Conservation (phyloP, 2,797 vertebrate species). For the Odontamblyopus rebecca region DNA sequence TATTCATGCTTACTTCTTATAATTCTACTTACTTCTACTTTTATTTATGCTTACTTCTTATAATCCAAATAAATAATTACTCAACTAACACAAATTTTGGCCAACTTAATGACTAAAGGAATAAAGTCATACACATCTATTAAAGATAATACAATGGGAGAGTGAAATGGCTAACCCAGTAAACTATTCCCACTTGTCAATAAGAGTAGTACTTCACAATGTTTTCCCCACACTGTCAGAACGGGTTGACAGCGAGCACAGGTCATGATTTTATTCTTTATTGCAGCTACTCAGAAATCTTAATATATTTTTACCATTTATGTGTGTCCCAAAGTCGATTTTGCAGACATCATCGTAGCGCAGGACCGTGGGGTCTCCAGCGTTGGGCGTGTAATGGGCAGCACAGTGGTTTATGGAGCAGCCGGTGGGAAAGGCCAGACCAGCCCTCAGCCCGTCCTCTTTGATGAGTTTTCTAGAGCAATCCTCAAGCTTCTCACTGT, state of each 20-base stretch:
- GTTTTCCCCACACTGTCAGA: background rate
- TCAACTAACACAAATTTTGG: too few species aligned
- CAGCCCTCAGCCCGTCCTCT: conserved; percentile 92
- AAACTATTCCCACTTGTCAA: background rate
- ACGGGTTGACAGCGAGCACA: background rate
- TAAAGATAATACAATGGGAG: too few species aligned
- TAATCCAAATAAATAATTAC: too few species aligned
- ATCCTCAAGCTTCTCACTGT: conserved; percentile 94
- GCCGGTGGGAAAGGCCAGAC: conserved; percentile 96
- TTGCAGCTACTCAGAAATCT: background rate
- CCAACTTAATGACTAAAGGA: too few species aligned
- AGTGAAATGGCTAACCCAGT: background rate
- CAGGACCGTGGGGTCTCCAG: conserved; percentile 94
- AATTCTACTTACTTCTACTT: too few species aligned
- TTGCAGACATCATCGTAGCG: conserved; percentile 98
- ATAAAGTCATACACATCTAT: too few species aligned
- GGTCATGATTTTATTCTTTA: background rate
- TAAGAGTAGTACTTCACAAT: background rate
- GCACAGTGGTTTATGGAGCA: conserved; percentile 99
- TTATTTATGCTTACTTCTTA: too few species aligned
- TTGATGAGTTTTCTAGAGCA: conserved; percentile 96
- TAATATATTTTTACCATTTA: conserved; percentile 81
- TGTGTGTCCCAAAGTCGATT: conserved; percentile 98
- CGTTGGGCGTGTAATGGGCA: conserved; percentile 98
- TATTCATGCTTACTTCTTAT: too few species aligned